Base-by-base conservation (phyloP, 1,140 invertebrate genomes). In the Aphelinus certus region DNA sequence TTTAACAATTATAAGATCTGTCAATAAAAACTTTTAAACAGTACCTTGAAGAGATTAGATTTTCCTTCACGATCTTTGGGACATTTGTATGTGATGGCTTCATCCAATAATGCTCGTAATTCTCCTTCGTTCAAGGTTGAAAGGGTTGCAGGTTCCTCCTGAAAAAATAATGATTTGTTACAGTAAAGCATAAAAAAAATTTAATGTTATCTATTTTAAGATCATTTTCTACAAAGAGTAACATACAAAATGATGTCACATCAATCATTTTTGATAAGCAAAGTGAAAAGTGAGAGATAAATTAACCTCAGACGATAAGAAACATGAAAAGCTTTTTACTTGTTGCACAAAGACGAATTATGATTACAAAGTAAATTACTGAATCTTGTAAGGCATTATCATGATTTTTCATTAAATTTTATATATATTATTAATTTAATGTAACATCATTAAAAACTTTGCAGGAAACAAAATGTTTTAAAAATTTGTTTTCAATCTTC, bases 21-120 rank as follows among this genome's bases (percentile, higher is more conserved):
- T 26, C 26, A 26, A 26, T 26, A 26, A 26, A 26, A 26, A 26
- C 26, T 26, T 26, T 43, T 9, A 10, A 70, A 71, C 75, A 60
- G 80, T 86, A 94, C 93, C 88, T 93, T 93, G 84, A 94, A 94
- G 45, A 94, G 89, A 83, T 89, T 89, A 80, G 92, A 94, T 85
- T 94, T 93, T 79, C 92, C 92, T 85, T 93, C 92, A 71, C 92
- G 88, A 84, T 94, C 93, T 88, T 93, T 93, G 57, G 93, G 93
- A 80, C 91, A 90, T 85, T 94, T 94, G 85, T 94, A 95, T 64
- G 89, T 92, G 81, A 93, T 90, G 72, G 93, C 93, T 89, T 95
- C 93, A 82, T 94, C 92, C 76, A 95, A 86, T 53, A 95, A 85
- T 61, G 92, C 91, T 74, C 91, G 90, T 73, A 94, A 84, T 81